Base-by-base conservation (phyloP, 2,888 invertebrate species). In the Celastrina argiolus region DNA sequence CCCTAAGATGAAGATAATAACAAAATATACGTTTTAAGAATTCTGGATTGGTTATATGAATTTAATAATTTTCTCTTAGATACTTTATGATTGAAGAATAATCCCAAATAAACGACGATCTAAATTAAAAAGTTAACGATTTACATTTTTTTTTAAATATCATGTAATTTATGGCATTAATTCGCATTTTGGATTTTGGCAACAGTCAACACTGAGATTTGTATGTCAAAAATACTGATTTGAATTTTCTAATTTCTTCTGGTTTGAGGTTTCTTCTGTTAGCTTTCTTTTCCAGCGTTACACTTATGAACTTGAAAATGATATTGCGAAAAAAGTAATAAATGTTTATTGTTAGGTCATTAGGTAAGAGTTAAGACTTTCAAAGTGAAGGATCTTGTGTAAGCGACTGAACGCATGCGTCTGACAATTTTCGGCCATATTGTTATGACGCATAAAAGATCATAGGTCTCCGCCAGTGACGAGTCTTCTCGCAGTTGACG, bases 401-500 rank as follows among this genome's bases (percentile, higher is more conserved):
- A 56, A 8, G 31, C 6, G 61, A 61, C 41, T 64, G 70, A 73
- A 88, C 88, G 90, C 88, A 90, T 89, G 90, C 85, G 85, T 87
- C 80, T 82, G 81, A 85, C 86, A 87, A 85, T 81, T 83, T 87
- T 90, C 92, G 92, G 94, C 94, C 94, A 94, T 93, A 90, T 94
- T 94, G 93, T 92, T 93, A 93, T 94, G 94, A 94, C 94, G 94
- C 94, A 94, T 93, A 92, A 92, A 93, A 93, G 93, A 92, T 93
- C 93, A 93, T 93, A 92, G 93, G 92, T 92, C 93, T 94, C 93
- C 92, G 93, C 94, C 94, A 94, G 95, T 95, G 95, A 95, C 95
- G 95, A 95, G 94, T 94, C 94, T 94, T 94, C 94, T 94, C 94
- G 94, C 94, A 94, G 95, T 95, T 95, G 95, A 96, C 95, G 95